phyloP scores from a whole-genome alignment of 2,113 vertebrate species.

The Tyto alba region DNA sequence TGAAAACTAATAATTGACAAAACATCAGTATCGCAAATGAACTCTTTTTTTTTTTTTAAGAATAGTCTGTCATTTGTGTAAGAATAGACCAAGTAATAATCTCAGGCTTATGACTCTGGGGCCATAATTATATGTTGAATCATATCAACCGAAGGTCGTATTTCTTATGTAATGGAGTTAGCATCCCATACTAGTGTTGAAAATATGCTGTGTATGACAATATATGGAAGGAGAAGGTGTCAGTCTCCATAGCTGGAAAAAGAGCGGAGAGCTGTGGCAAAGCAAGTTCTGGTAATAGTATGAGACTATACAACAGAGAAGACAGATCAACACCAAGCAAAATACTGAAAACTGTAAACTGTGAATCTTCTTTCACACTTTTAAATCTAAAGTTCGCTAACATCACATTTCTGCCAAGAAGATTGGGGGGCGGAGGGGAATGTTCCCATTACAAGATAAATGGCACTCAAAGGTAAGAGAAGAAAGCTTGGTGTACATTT shows the following conservation, averaged over 20 bases:
- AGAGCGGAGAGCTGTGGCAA: background rate
- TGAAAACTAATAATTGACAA: background rate
- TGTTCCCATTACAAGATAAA: background rate
- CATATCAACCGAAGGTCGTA: background rate
- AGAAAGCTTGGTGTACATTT: background rate
- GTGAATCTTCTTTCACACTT: background rate
- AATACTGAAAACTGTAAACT: background rate
- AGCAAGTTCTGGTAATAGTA: background rate
- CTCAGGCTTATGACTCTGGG: background rate
- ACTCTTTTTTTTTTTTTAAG: background rate
- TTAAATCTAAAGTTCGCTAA: background rate
- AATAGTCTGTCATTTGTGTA: background rate
- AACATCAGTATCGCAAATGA: background rate
- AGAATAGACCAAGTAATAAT: background rate
- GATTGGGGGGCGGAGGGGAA: fast-evolving
- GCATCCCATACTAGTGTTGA: background rate
- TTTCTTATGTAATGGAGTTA: background rate
- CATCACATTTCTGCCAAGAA: background rate
- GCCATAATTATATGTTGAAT: background rate
- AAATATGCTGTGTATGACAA: background rate
- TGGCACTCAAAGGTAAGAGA: background rate
- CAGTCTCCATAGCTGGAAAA: background rate
- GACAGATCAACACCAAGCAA: background rate
- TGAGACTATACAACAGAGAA: background rate
- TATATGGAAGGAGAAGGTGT: background rate